These are phyloP conservation scores for Halocaridina rubra DNA, from an alignment of 2,888 invertebrate genomes.

Conservation along the genomic window DNA sequence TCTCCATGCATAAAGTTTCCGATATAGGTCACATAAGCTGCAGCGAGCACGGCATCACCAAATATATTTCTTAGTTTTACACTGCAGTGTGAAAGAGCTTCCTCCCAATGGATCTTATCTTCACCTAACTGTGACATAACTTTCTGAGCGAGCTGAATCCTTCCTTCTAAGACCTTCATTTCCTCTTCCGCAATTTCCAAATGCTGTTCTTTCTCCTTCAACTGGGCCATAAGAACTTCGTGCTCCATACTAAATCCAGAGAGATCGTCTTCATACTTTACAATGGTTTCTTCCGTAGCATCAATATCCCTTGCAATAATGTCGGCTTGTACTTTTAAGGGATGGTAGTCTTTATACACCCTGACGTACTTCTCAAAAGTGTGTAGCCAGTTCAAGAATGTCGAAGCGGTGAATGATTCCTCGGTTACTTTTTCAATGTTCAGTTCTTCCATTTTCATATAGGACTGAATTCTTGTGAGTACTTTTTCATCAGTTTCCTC, in stretches of 20 bases:
- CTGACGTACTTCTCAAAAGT: conserved; percentile 54
- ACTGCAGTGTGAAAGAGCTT: conserved; percentile 31
- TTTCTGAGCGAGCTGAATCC: conserved; percentile 60
- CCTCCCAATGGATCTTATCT: conserved; percentile 56
- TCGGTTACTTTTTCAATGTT: conserved; percentile 23
- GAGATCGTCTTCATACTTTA: conserved; percentile 45
- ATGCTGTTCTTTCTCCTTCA: conserved; percentile 57
- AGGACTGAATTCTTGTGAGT: conserved; percentile 33
- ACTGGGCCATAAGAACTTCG: conserved; percentile 49
- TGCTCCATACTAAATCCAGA: conserved; percentile 55
- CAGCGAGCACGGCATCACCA: conserved; percentile 51
- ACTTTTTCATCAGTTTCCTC: conserved; percentile 46
- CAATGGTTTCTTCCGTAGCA: conserved; percentile 49
- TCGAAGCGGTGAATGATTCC: conserved; percentile 28
- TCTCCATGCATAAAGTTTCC: conserved; percentile 28
- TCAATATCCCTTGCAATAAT: conserved; percentile 57
- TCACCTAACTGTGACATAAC: conserved; percentile 55
- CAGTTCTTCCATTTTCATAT: conserved; percentile 36
- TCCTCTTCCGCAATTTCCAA: conserved; percentile 56
- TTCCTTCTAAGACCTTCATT: conserved; percentile 57
- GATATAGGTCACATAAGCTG: conserved; percentile 51
- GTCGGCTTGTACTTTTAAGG: conserved; percentile 60
- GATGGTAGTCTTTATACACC: conserved; percentile 59
- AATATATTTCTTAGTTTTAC: conserved; percentile 27
- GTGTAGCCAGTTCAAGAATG: conserved; percentile 49